Percentiles rank a stretch among this genome's conserved stretches.
phyloP scores from a whole-genome alignment of 2,888 invertebrate genomes.

The Aelia acuminata region DNA sequence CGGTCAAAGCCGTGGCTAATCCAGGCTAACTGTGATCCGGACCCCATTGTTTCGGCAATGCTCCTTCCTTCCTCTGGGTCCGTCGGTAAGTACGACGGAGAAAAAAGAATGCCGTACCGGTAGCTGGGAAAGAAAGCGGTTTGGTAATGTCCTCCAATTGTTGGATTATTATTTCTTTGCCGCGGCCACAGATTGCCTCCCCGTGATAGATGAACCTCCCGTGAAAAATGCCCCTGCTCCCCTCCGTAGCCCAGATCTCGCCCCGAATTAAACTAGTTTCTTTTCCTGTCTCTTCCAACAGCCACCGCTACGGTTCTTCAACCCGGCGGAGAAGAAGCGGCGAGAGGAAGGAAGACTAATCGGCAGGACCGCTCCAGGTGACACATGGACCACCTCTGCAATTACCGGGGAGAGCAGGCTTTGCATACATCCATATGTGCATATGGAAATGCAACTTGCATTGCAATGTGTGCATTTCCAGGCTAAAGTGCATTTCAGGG shows the following conservation, averaged over 20 bases:
- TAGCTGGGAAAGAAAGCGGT: neutral
- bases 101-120: conserved; percentile 25
- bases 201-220: neutral
- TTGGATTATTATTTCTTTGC: conserved; percentile 29
- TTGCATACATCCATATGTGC: conserved; percentile 48
- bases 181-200: neutral
- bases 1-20: neutral
- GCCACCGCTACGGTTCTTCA: neutral
- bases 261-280: neutral
- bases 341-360: conserved; percentile 23
- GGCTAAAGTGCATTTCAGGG: conserved; percentile 11
- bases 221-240: conserved; percentile 34
- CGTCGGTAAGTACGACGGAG: neutral
- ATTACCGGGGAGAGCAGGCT: neutral
- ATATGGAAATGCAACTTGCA: conserved; percentile 37
- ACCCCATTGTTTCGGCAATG: neutral
- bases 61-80: neutral
- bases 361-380: neutral
- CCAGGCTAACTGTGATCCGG: neutral
- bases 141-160: conserved; percentile 28
- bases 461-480: conserved; percentile 20
- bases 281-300: neutral
- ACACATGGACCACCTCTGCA: neutral
- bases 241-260: neutral
- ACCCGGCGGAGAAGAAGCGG: neutral